Percentiles rank a stretch among this genome's conserved stretches.
These are phyloP conservation scores for Megastigmus dorsalis DNA, from an alignment of 2,888 invertebrate species.

Conservation along the genomic window DNA sequence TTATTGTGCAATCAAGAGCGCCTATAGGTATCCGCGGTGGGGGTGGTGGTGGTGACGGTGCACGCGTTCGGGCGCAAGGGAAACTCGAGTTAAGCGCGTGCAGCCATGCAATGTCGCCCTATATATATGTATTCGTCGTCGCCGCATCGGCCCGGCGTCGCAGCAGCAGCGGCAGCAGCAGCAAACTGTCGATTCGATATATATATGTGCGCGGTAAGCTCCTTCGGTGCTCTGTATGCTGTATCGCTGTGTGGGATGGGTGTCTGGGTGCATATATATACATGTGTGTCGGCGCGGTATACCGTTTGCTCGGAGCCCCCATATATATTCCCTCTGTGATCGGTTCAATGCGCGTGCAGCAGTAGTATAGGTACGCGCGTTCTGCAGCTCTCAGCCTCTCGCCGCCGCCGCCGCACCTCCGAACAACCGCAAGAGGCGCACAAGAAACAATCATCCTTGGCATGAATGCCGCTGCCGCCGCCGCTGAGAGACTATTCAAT, in stretches of 20 bases:
- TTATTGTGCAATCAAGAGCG: constrained; percentile 15
- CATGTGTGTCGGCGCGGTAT: no score
- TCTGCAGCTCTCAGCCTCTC: no score
- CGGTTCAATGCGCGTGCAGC: not conserved
- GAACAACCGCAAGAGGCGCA: not conserved
- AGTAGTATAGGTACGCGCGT: no score
- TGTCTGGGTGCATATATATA: no score
- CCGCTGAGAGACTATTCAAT: no score
- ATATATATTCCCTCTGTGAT: not conserved
- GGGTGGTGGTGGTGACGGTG: no score
- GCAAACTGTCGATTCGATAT: constrained; percentile 13
- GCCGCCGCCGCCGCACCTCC: not conserved
- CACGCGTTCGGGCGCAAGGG: not conserved
- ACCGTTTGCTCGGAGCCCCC: not conserved
- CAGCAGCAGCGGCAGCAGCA: not conserved
- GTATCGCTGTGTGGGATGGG: no score
- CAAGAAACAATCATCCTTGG: not conserved
- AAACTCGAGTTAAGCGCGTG: not conserved
- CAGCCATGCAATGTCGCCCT: no score
- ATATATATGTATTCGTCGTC: no score
- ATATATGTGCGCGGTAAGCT: not conserved
- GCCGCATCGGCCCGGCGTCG: no score
- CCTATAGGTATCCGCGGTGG: constrained; percentile 6
- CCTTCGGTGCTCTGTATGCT: not conserved
- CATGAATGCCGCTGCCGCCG: not conserved